Evolutionary conservation across 2,113 vertebrate species (phyloP).

Genomic region (Jacana jacana): DNA sequence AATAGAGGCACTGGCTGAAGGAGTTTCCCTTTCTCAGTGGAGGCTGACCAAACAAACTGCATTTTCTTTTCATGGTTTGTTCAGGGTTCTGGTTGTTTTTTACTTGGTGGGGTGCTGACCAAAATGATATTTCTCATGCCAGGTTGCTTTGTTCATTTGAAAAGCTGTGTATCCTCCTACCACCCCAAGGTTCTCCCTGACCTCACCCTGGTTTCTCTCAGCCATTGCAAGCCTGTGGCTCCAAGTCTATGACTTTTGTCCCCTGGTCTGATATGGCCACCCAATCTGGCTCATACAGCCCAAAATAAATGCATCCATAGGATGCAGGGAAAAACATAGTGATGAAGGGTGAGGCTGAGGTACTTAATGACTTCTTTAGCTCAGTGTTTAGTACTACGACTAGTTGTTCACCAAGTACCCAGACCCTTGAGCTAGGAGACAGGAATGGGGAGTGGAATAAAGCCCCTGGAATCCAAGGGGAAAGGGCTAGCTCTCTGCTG

Average conservation of each 20-base stretch:
- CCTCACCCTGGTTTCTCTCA: not conserved
- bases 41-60: not conserved
- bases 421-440: not conserved
- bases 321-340: not conserved
- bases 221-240: not conserved
- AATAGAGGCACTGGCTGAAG: not conserved
- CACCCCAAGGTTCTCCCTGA: not conserved
- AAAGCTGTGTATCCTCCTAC: not conserved
- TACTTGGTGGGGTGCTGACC: not conserved
- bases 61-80: not conserved
- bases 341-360: not conserved
- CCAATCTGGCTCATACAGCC: not conserved
- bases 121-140: not conserved
- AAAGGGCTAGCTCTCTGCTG: not conserved
- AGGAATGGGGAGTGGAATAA: not conserved
- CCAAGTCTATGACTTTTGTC: not conserved
- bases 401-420: not conserved
- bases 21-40: not conserved
- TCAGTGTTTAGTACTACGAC: not conserved
- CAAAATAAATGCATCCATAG: not conserved
- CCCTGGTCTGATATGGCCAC: not conserved
- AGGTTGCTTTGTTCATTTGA: not conserved
- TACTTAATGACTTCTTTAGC: not conserved
- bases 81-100: not conserved
- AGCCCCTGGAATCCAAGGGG: not conserved